Evolutionary conservation across 1,140 invertebrate species (phyloP), one percentile per base, ranked within the genome.

Genomic region (Drosophila rhopaloa): DNA sequence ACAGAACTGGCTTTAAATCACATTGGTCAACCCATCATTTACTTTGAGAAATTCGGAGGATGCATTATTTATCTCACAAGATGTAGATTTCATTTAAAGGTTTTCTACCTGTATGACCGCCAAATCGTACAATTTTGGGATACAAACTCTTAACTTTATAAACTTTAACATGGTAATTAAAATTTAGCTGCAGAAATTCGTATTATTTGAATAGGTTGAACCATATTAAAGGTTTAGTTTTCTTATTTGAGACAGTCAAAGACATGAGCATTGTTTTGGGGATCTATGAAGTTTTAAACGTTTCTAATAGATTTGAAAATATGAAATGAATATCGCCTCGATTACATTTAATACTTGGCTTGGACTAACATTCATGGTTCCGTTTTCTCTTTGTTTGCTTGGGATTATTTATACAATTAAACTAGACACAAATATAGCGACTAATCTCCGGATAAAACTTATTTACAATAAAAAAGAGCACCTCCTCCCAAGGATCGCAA

Each of bases 311-410:
- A 48, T 27, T 16, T 13, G 29, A 38, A 61, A 14, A 60, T 37
- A 2, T 38, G 24, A 16, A 41, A 14, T 4, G 16, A 11, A 44
- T 27, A 65, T 19, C 47, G 38, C 46, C 44, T 14, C 19, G 29
- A 46, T 67, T 68, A 66, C 19, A 67, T 11, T 35, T 68, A 68
- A 68, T 68, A 68, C 65, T 66, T 68, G 60, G 37, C 60, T 53
- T 68, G 13, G 16, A 65, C 38, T 67, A 53, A 68, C 29, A 35
- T 50, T 48, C 16, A 41, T 13, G 13, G 19, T 41, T 27, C 13
- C n/a, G 24, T 14, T 4, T 14, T 41, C n/a, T 27, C 8, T 29
- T 38, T 14, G 37, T 1, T 60, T 27, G 9, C 5, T 24, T 27
- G 9, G 32, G 35, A 35, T 37, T 27, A 57, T 41, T 9, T 41